Base-by-base conservation (phyloP, 2,888 invertebrate species). In the Lacanobia oleracea region DNA sequence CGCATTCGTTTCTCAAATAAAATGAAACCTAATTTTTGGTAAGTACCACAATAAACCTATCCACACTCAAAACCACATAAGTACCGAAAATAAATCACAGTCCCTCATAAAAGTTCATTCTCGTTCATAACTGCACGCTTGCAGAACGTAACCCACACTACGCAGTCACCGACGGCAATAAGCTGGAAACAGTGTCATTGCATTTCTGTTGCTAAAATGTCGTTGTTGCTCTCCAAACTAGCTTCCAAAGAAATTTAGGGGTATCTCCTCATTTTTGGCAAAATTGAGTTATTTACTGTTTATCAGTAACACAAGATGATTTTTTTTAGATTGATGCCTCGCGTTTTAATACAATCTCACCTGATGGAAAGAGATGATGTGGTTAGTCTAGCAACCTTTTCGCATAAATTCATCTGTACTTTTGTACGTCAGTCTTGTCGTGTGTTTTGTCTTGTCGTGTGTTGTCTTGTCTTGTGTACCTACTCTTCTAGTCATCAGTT, bases 111-210 rank as follows among this genome's bases (percentile, higher is more conserved):
- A 70, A 81, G 82, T 73, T 75, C 68, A 75, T 81, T 71, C 59
- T 67, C 64, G 23, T 61, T 76, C 64, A 65, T 75, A 84, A 74
- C 66, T 61, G 66, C 62, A 59, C 53, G 57, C 60, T 80, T 77
- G 72, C 80, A 84, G 73, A 78, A 81, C 45, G 63, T 37, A 56
- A 45, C 45, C 43, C 14, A 33, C 51, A 63, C 50, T 43, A 57
- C 63, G 63, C 50, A 84, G 77, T 79, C 71, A 72, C 73, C 72
- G 56, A 77, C 64, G 33, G 79, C 79, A 85, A 86, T 86, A 86
- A 85, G 77, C 81, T 72, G 56, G 62, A 65, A 78, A 79, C 72
- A 72, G 83, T 80, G 85, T 81, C 86, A 85, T 83, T 82, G 87
- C 83, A 84, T 79, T 82, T 68, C 70, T 72, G 72, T 67, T 61